phyloP scores from a whole-genome alignment of 2,888 invertebrate species.

The Pyrgus malvae region DNA sequence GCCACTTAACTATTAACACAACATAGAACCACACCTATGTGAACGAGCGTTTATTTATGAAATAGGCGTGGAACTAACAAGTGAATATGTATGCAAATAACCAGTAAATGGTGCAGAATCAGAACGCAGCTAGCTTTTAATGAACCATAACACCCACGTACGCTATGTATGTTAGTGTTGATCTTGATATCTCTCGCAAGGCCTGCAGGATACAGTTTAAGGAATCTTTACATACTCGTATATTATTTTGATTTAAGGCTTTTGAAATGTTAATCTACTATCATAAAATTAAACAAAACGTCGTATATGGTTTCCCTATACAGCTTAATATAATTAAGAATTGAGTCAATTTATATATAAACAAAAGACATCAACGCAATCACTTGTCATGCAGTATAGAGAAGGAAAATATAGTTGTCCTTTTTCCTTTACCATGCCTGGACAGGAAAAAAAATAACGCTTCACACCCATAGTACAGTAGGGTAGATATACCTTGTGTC shows the following conservation, averaged over 20 bases:
- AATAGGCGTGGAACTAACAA: not conserved
- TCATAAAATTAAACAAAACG: too few species aligned
- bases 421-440: too few species aligned
- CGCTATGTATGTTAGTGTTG: not conserved
- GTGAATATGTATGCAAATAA: conserved; percentile 20
- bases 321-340: too few species aligned
- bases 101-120: conserved; percentile 12
- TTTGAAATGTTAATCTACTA: not conserved
- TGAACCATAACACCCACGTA: not conserved
- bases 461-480: too few species aligned
- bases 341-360: too few species aligned
- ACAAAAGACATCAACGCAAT: too few species aligned
- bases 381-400: too few species aligned
- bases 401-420: too few species aligned
- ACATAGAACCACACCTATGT: conserved; percentile 5
- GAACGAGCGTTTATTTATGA: conserved; percentile 5
- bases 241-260: not conserved
- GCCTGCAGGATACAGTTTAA: conserved; percentile 8
- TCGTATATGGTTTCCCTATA: too few species aligned
- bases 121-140: conserved; percentile 7
- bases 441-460: not conserved
- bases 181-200: conserved; percentile 8
- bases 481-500: too few species aligned
- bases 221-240: conserved; percentile 1
- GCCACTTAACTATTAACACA: not conserved